Evolutionary conservation across 2,888 invertebrate species (phyloP).

Genomic region (Liopterus haemorrhoidalis): DNA sequence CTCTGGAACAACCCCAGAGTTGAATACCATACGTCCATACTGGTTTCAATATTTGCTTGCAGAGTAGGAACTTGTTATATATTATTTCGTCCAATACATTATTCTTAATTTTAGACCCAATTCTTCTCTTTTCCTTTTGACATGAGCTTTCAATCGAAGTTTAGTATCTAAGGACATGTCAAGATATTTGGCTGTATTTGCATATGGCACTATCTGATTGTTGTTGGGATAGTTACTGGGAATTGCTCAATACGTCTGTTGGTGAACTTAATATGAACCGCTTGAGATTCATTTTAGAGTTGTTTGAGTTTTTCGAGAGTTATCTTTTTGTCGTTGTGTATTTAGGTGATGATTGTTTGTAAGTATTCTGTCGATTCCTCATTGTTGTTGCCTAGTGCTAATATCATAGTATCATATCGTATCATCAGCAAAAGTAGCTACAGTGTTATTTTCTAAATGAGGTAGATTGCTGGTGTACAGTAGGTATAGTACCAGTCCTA

Average conservation of each 20-base stretch:
- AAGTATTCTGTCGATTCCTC: slow-evolving; percentile 12
- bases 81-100: slow-evolving; percentile 20
- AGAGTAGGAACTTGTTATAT: slow-evolving; percentile 18
- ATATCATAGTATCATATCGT: slow-evolving; percentile 24
- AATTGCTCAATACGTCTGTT: slow-evolving; percentile 24
- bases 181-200: slow-evolving; percentile 24
- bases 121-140: slow-evolving; percentile 25
- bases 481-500: too few species aligned
- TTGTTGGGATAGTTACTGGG: slow-evolving; percentile 16
- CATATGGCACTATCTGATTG: slow-evolving; percentile 17
- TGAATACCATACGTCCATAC: slow-evolving; percentile 17
- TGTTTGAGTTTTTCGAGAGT: slow-evolving; percentile 31
- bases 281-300: slow-evolving; percentile 32
- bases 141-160: slow-evolving; percentile 20
- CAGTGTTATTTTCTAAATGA: slow-evolving; percentile 6
- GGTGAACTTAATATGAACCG: slow-evolving; percentile 31
- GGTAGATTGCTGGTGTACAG: too few species aligned
- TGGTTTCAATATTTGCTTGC: slow-evolving; percentile 15
- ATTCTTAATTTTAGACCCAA: slow-evolving; percentile 14
- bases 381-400: slow-evolving; percentile 13
- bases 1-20: slow-evolving; percentile 16
- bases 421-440: slow-evolving; percentile 29
- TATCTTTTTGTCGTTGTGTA: slow-evolving; percentile 27
- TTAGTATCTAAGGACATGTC: slow-evolving; percentile 18
- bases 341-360: slow-evolving; percentile 23